phyloP scores from a whole-genome alignment of 1,140 invertebrate species.

The Drosophila azteca region DNA sequence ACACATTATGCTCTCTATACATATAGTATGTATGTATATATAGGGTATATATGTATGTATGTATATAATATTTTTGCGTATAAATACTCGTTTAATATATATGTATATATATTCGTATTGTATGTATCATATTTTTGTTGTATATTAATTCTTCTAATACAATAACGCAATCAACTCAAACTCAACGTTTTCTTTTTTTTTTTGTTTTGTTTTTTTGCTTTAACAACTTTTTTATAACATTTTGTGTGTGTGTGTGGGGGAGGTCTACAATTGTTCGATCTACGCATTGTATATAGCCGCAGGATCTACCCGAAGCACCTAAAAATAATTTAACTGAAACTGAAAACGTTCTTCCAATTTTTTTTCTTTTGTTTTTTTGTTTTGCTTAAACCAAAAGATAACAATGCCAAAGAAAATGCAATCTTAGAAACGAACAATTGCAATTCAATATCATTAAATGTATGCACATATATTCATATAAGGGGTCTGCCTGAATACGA shows the following conservation, averaged over 20 bases:
- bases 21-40: slow-evolving; percentile 21
- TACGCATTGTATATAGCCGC: not conserved
- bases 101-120: slow-evolving; percentile 3
- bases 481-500: slow-evolving; percentile 3
- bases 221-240: slow-evolving; percentile 43
- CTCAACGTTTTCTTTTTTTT: not conserved
- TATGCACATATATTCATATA: slow-evolving; percentile 7
- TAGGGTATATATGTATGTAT: slow-evolving; percentile 23
- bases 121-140: slow-evolving; percentile 3
- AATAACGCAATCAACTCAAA: slow-evolving; percentile 12
- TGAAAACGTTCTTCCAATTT: not conserved
- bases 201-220: too few relatives aligned
- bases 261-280: not conserved
- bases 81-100: slow-evolving; percentile 19
- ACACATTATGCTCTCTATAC: slow-evolving; percentile 50
- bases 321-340: not conserved
- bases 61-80: slow-evolving; percentile 23
- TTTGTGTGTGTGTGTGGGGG: slow-evolving; percentile 3
- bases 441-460: slow-evolving; percentile 29
- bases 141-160: slow-evolving; percentile 26
- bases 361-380: slow-evolving; percentile 12
- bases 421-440: slow-evolving; percentile 34
- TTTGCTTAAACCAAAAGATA: slow-evolving; percentile 8
- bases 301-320: slow-evolving; percentile 24
- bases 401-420: not conserved